Conservation (phyloP, 2,797 vertebrate species). For the Gobionotothen gibberifrons region DNA sequence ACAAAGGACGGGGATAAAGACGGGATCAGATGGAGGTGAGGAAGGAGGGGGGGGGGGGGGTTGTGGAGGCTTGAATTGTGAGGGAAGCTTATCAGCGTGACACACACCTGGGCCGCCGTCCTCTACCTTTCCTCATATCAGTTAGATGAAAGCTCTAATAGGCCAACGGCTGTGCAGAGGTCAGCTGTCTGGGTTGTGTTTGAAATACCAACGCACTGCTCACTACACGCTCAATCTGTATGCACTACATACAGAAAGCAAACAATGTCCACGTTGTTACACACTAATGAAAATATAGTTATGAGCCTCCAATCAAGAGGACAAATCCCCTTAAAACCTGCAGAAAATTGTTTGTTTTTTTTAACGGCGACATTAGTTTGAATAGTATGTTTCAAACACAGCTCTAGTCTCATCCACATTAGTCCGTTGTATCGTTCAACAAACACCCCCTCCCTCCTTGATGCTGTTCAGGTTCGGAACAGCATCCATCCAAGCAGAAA, state of each 20-base stretch:
- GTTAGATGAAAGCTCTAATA: constrained; percentile 55
- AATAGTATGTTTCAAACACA: too few relatives aligned
- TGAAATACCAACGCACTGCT: background rate
- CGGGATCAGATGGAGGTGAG: constrained; percentile 61
- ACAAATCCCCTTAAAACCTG: too few relatives aligned
- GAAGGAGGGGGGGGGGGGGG: constrained; percentile 5
- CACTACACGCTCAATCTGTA: too few relatives aligned
- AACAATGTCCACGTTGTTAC: too few relatives aligned
- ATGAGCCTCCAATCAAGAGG: too few relatives aligned
- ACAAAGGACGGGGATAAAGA: constrained; percentile 68
- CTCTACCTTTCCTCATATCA: constrained; percentile 36
- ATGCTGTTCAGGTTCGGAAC: constrained; percentile 2
- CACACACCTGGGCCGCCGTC: constrained; percentile 41
- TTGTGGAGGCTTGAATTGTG: constrained; percentile 21
- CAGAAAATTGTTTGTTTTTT: too few relatives aligned
- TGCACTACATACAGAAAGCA: too few relatives aligned
- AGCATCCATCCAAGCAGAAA: constrained; percentile 40
- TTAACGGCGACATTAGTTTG: too few relatives aligned
- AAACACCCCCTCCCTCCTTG: constrained; percentile 5
- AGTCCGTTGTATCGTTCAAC: constrained; percentile 8
- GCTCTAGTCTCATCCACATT: constrained; percentile 12
- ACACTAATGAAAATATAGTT: too few relatives aligned
- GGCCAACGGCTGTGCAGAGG: constrained; percentile 39
- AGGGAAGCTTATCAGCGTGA: constrained; percentile 65
- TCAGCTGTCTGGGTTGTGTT: constrained; percentile 10